Evolutionary conservation across 1,140 invertebrate species (phyloP).

Genomic region (Drosophila elegans): DNA sequence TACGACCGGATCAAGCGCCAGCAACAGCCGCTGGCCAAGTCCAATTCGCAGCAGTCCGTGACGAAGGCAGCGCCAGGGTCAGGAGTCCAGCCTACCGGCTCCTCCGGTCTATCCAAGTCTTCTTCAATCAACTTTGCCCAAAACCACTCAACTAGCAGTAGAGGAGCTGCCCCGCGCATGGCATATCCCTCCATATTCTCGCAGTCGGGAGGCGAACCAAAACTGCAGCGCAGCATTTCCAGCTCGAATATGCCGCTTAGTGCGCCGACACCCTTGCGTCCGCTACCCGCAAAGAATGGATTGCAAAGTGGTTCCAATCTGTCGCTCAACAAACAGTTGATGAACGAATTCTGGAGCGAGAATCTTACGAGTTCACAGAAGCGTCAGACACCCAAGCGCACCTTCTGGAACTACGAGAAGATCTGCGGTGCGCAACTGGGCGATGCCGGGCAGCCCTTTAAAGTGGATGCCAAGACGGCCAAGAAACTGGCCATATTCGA

Average conservation of each 20-base stretch:
- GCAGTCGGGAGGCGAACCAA: conserved; percentile 51
- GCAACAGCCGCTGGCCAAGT: conserved; percentile 73
- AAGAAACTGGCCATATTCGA: conserved; percentile 82
- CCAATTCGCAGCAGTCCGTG: conserved; percentile 74
- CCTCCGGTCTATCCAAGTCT: conserved; percentile 57
- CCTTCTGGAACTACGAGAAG: conserved; percentile 84
- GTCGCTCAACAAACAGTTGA: conserved; percentile 79
- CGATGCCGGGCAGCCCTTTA: conserved; percentile 71
- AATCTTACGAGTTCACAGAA: conserved; percentile 77
- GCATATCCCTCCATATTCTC: conserved; percentile 82
- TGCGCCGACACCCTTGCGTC: conserved; percentile 14
- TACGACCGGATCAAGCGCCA: conserved; percentile 77
- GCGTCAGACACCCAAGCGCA: conserved; percentile 76
- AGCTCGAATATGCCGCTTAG: conserved; percentile 75
- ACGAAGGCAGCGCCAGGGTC: conserved; percentile 8
- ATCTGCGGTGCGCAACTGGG: conserved; percentile 76
- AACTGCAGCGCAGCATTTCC: conserved; percentile 79
- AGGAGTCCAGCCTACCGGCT: not conserved
- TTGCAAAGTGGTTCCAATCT: conserved; percentile 72
- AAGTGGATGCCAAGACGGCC: conserved; percentile 80
- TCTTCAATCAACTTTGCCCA: conserved; percentile 73
- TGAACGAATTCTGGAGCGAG: conserved; percentile 84
- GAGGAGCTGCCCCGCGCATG: conserved; percentile 36
- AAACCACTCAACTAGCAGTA: conserved; percentile 24
- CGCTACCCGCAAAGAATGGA: conserved; percentile 36